These are phyloP conservation scores for Scolanthus callimorphus DNA, from an alignment of 92 coral and sea anemone species.

Conservation along the genomic window DNA sequence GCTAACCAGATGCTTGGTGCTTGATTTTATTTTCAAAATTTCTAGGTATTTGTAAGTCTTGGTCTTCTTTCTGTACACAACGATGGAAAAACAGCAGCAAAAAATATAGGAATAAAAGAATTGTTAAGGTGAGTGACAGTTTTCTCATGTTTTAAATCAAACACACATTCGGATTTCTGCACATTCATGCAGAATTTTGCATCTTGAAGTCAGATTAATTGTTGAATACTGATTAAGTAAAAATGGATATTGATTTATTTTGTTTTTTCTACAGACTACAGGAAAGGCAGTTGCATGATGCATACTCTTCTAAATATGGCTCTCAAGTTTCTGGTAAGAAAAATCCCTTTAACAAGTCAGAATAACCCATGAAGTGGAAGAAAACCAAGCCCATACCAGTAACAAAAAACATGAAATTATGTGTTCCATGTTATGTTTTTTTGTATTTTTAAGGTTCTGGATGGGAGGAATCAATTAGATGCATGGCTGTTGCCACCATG, in stretches of 20 bases:
- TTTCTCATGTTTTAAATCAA: neutral
- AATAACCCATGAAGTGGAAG: neutral
- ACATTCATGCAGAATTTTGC: too few species aligned
- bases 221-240: too few species aligned
- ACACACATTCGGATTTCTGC: too few species aligned
- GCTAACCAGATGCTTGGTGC: too few species aligned
- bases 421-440: neutral
- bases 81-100: slow-evolving; percentile 9
- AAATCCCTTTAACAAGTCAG: neutral
- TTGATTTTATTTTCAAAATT: too few species aligned
- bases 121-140: slow-evolving; percentile 24
- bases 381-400: neutral
- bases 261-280: slow-evolving; percentile 52
- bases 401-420: too few species aligned
- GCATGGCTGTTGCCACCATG: slow-evolving; percentile 71
- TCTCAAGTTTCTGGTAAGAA: slow-evolving; percentile 68
- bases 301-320: slow-evolving; percentile 82
- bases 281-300: slow-evolving; percentile 64
- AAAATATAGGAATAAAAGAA: slow-evolving; percentile 3
- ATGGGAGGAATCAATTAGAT: slow-evolving; percentile 72
- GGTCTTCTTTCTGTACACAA: slow-evolving; percentile 27
- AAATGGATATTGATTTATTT: too few species aligned
- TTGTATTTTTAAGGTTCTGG: slow-evolving; percentile 44
- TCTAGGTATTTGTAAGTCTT: neutral
- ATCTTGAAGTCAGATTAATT: too few species aligned